A percentile compares a stretch with the other conserved stretches of the same genome.
These are phyloP conservation scores for Chironomus tepperi DNA, from an alignment of 1,140 invertebrate genomes.

Conservation along the genomic window DNA sequence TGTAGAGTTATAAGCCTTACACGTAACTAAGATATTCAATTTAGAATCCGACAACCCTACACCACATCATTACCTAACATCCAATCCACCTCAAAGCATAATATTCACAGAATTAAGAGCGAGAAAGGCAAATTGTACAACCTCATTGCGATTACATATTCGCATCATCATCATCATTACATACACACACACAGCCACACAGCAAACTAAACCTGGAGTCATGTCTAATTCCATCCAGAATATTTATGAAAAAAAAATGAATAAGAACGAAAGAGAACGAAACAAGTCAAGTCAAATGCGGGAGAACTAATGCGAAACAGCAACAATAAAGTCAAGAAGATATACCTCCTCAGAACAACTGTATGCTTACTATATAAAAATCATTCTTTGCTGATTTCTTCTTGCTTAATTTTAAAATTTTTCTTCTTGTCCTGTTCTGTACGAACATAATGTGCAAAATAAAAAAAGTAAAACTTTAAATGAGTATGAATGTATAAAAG, in stretches of 20 bases:
- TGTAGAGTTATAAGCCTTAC: no score
- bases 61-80: no score
- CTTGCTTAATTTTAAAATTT: background rate
- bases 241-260: background rate
- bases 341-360: background rate
- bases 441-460: background rate
- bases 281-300: background rate
- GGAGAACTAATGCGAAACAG: background rate
- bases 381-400: background rate
- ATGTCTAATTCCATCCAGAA: background rate
- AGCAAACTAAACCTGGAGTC: no score
- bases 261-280: background rate
- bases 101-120: no score
- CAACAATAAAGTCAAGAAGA: slow-evolving; percentile 3
- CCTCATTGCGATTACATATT: no score
- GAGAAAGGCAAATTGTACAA: background rate
- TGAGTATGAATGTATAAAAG: background rate
- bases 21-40: no score
- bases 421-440: background rate
- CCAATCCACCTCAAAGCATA: no score
- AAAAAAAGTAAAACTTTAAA: background rate
- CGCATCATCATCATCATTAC: no score
- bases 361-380: no score
- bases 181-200: no score
- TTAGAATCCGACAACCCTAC: no score